phyloP scores from a whole-genome alignment of 1,140 invertebrate species.

The Hydropsyche tenuis region DNA sequence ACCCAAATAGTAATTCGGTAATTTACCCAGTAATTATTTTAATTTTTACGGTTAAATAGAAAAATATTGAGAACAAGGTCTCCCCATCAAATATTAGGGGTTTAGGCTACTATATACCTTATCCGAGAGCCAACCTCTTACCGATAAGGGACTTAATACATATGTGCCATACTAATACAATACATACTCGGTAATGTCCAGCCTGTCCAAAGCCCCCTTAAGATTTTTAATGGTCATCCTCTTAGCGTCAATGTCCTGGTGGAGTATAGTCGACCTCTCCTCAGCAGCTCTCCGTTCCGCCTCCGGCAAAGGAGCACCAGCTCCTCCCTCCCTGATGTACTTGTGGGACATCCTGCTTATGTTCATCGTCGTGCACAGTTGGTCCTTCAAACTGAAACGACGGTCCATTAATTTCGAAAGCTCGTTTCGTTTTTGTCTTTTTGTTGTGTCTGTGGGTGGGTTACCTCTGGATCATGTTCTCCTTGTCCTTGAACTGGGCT shows the following conservation, averaged over 20 bases:
- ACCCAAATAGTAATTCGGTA: no score
- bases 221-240: conserved; percentile 76
- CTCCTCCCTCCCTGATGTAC: conserved; percentile 52
- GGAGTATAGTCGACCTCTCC: conserved; percentile 70
- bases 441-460: background rate
- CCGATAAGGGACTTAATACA: no score
- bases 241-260: conserved; percentile 75
- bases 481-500: conserved; percentile 77
- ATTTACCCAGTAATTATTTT: no score
- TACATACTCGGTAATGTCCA: conserved; percentile 81
- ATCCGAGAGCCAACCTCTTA: background rate
- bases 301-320: conserved; percentile 59
- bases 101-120: no score
- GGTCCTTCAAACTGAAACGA: conserved; percentile 66
- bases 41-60: no score
- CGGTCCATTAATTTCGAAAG: background rate
- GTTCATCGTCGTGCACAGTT: conserved; percentile 66
- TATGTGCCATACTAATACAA: background rate
- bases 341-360: conserved; percentile 54
- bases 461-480: conserved; percentile 79
- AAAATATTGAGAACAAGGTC: no score
- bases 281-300: conserved; percentile 72
- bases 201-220: conserved; percentile 74
- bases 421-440: conserved; percentile 26
- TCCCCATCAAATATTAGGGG: no score